Evolutionary conservation across 2,888 invertebrate genomes (phyloP).

Genomic region (Tenthredo mesomela): DNA sequence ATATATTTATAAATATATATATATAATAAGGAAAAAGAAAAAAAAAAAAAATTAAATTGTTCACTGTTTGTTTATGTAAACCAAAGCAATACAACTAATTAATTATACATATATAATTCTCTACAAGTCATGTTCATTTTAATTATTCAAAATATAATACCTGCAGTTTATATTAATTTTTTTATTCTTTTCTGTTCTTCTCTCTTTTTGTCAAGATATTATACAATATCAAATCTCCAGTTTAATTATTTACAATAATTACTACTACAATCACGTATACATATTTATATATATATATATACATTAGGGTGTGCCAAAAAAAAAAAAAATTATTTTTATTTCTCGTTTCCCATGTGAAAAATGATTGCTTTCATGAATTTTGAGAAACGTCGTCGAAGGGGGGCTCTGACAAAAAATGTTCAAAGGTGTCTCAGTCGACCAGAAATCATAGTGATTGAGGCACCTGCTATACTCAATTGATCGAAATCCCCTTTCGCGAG

Average conservation of each 20-base stretch:
- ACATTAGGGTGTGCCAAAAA: no score
- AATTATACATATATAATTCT: conserved; percentile 60
- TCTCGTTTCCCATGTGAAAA: no score
- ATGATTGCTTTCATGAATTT: no score
- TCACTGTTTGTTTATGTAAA: conserved; percentile 65
- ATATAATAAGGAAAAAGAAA: neutral
- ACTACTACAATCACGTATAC: neutral
- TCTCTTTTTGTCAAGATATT: neutral
- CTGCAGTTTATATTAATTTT: neutral
- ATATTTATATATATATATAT: no score
- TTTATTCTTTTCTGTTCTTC: neutral
- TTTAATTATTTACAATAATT: neutral
- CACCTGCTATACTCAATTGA: no score
- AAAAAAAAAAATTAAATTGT: conserved; percentile 60
- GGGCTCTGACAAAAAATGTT: no score
- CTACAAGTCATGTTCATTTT: conserved; percentile 55
- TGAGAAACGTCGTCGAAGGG: no score
- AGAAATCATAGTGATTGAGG: no score
- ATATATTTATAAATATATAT: conserved; percentile 32
- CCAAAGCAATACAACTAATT: conserved; percentile 71
- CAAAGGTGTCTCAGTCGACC: no score
- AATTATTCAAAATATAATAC: neutral
- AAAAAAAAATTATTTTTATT: no score
- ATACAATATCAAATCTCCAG: neutral
- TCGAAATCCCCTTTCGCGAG: no score